Evolutionary conservation across 2,113 vertebrate genomes (phyloP).

Genomic region (Corythoichthys intestinalis): DNA sequence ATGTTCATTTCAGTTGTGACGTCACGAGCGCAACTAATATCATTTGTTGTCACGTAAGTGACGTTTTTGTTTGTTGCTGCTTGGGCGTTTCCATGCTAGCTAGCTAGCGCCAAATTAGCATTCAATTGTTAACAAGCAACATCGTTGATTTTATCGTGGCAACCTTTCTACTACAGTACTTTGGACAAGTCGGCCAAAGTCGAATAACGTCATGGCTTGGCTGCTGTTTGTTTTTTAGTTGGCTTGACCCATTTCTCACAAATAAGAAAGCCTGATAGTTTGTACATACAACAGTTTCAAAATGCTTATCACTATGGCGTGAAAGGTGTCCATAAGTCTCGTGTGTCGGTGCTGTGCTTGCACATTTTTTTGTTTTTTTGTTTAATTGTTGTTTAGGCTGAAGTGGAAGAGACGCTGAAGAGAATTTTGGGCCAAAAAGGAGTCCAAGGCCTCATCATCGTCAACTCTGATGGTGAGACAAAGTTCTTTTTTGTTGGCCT

Average conservation of each 20-base stretch:
- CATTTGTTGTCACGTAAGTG: not conserved
- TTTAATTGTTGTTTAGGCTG: not conserved
- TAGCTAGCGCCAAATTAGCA: not conserved
- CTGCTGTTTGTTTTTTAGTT: not conserved
- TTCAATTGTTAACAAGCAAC: not conserved
- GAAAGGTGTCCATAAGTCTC: no score
- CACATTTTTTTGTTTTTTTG: no score
- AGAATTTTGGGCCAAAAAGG: constrained; percentile 7
- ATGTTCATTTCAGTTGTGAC: no score
- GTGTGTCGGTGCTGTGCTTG: not conserved
- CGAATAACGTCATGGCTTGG: not conserved
- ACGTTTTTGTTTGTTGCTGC: not conserved
- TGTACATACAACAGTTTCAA: no score
- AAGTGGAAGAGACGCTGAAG: constrained; percentile 10
- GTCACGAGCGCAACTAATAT: not conserved
- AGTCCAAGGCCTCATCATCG: constrained; percentile 12
- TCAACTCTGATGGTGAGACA: constrained; percentile 13
- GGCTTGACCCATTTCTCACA: not conserved
- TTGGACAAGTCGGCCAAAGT: no score
- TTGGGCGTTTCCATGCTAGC: not conserved
- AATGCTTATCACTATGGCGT: not conserved
- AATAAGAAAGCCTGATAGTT: no score
- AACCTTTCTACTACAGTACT: no score
- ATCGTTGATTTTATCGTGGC: no score
- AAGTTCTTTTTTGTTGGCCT: not conserved